These are phyloP conservation scores for Salvelinus alpinus DNA, from an alignment of 2,113 vertebrate species.

Conservation along the genomic window DNA sequence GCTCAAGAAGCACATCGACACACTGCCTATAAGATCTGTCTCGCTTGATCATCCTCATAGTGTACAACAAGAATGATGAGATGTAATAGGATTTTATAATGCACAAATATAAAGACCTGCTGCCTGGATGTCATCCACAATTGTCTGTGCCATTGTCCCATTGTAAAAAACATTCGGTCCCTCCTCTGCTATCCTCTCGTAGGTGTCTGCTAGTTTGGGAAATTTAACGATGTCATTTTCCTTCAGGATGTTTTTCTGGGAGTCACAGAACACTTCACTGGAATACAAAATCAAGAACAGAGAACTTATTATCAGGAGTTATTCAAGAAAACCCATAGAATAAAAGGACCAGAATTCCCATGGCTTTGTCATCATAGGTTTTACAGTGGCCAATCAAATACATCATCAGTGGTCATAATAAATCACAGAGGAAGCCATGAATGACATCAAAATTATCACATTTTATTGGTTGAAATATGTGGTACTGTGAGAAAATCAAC, in stretches of 20 bases:
- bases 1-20: not conserved
- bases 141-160: slow-evolving; percentile 83
- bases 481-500: not conserved
- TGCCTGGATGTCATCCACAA: slow-evolving; percentile 83
- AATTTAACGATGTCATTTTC: slow-evolving; percentile 84
- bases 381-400: not conserved
- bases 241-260: slow-evolving; percentile 79
- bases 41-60: not conserved
- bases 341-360: not conserved
- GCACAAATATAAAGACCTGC: slow-evolving; percentile 65
- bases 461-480: not conserved
- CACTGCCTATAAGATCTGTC: not conserved
- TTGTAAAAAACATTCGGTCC: slow-evolving; percentile 90
- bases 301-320: slow-evolving; percentile 15
- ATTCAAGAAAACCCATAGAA: not conserved
- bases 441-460: not conserved
- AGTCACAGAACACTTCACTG: slow-evolving; percentile 84
- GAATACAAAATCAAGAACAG: slow-evolving; percentile 28
- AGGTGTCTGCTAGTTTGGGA: slow-evolving; percentile 83
- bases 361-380: not conserved
- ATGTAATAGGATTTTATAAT: not conserved
- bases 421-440: not conserved
- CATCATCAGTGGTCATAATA: not conserved
- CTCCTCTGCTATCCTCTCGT: slow-evolving; percentile 83
- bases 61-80: not conserved